These are phyloP conservation scores for Argopecten irradians DNA, from an alignment of 1,140 invertebrate species.

Conservation along the genomic window DNA sequence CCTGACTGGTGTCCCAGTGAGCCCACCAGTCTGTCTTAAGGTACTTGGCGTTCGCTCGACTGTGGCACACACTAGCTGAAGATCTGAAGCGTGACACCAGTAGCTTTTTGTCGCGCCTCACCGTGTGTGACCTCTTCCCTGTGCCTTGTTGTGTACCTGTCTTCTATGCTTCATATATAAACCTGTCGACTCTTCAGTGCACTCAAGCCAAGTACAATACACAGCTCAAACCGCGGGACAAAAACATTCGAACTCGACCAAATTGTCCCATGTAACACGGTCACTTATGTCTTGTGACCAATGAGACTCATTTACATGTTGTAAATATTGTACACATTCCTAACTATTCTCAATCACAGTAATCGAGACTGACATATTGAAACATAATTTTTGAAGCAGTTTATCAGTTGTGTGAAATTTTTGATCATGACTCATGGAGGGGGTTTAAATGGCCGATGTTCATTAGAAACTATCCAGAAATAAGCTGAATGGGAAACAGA, in stretches of 20 bases:
- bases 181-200: background rate
- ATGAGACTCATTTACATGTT: background rate
- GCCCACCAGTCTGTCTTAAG: conserved; percentile 15
- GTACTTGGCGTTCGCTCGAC: conserved; percentile 19
- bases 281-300: background rate
- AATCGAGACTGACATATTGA: conserved; percentile 11
- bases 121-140: background rate
- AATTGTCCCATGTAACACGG: background rate
- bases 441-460: background rate
- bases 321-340: background rate
- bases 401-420: background rate
- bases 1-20: background rate
- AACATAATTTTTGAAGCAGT: background rate
- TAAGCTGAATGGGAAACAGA: conserved; percentile 5
- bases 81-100: conserved; percentile 10
- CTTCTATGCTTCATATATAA: background rate
- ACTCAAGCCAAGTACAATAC: background rate
- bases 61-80: conserved; percentile 13
- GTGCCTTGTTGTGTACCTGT: background rate
- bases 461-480: background rate
- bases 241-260: background rate
- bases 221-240: background rate
- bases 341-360: background rate
- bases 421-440: conserved; percentile 2
- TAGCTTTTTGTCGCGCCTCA: conserved; percentile 21